A percentile compares a stretch with the other conserved stretches of the same genome.
Conservation (phyloP, 2,797 vertebrate species). For the Sebastes glaucus region DNA sequence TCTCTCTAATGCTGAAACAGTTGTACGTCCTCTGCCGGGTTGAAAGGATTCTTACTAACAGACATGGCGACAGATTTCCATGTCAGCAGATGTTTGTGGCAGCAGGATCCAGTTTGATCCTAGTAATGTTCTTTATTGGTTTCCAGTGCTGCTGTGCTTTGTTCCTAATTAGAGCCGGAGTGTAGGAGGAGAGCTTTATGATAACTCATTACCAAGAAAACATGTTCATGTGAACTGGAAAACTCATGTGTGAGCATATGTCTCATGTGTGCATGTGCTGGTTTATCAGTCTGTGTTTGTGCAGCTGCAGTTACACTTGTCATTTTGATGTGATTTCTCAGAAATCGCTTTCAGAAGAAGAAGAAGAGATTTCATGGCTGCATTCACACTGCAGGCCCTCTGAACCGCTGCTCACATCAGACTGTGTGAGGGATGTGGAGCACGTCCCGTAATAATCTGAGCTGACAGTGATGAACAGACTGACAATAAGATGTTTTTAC, state of each 20-base stretch:
- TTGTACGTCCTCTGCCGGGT: background rate
- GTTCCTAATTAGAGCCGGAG: slow-evolving; percentile 57
- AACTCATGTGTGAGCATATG: background rate
- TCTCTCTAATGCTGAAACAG: background rate
- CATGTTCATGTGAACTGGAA: slow-evolving; percentile 8
- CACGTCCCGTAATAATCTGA: slow-evolving; percentile 18
- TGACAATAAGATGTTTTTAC: slow-evolving; percentile 16
- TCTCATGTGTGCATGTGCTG: background rate
- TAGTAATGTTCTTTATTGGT: slow-evolving; percentile 39
- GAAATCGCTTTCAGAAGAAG: slow-evolving; percentile 14
- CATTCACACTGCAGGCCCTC: background rate
- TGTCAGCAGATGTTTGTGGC: slow-evolving; percentile 30
- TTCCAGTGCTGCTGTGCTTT: slow-evolving; percentile 19
- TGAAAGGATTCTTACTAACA: background rate
- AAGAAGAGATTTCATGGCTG: slow-evolving; percentile 58
- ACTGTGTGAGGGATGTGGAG: background rate
- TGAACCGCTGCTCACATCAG: slow-evolving; percentile 6
- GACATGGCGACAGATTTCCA: background rate
- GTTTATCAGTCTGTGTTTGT: background rate
- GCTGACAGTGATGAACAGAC: slow-evolving; percentile 27
- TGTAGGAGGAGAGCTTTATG: slow-evolving; percentile 63
- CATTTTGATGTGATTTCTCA: slow-evolving; percentile 50
- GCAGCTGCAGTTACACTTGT: slow-evolving; percentile 38
- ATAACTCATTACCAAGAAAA: slow-evolving; percentile 49
- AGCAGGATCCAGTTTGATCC: slow-evolving; percentile 43